Conservation (phyloP, 2,113 vertebrate genomes). For the Forbesichthys agassizii region DNA sequence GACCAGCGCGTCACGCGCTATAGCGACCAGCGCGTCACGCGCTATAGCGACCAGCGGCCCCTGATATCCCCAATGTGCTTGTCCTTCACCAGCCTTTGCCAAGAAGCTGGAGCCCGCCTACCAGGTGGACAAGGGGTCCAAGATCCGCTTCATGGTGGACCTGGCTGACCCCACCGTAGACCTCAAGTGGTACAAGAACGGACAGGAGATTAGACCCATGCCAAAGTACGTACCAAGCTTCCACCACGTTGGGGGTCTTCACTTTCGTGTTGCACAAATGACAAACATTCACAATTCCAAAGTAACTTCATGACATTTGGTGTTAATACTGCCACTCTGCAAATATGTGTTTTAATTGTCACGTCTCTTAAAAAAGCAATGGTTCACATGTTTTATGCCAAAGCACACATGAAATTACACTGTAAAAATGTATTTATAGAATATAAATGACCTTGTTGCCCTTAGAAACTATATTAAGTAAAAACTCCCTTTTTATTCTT, state of each 20-base stretch:
- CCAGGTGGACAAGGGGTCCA: conserved; percentile 94
- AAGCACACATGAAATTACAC: background rate
- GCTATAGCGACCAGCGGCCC: no score
- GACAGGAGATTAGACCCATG: conserved; percentile 92
- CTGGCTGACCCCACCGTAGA: conserved; percentile 94
- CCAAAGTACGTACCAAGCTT: conserved; percentile 85
- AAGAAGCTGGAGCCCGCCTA: conserved; percentile 95
- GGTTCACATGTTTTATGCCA: conserved; percentile 46
- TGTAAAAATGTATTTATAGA: no score
- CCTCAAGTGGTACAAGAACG: conserved; percentile 99
- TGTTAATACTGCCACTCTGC: conserved; percentile 8
- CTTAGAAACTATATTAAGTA: background rate
- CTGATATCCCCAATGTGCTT: background rate
- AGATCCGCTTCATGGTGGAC: conserved; percentile 91
- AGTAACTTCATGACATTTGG: conserved; percentile 53
- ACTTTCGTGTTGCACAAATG: conserved; percentile 45
- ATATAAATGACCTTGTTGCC: background rate
- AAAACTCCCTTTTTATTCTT: background rate
- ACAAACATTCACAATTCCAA: conserved; percentile 36
- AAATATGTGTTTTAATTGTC: conserved; percentile 38
- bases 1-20: no score
- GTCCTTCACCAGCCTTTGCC: conserved; percentile 83
- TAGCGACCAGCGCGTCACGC: no score
- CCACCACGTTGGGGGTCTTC: conserved; percentile 5
- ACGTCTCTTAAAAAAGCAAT: conserved; percentile 44